Evolutionary conservation across 2,113 vertebrate species (phyloP).

Genomic region (Percina caprodes): DNA sequence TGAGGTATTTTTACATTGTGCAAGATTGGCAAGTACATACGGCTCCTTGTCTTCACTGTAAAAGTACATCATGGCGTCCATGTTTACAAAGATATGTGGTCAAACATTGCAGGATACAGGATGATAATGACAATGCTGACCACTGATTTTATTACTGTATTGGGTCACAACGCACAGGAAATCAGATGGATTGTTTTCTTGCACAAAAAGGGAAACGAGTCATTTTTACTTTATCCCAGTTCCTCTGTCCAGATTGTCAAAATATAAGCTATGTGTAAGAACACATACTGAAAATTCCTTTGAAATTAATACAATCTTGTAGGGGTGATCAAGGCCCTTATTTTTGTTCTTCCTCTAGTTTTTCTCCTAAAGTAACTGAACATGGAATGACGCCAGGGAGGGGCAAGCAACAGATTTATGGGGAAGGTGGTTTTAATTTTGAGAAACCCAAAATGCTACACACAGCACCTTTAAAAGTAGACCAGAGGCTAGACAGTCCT

Average conservation of each 20-base stretch:
- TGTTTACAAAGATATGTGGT: neutral
- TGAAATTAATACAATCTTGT: neutral
- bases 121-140: too few species aligned
- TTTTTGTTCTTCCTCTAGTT: neutral
- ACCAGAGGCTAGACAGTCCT: neutral
- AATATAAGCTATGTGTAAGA: neutral
- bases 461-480: slow-evolving; percentile 17
- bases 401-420: neutral
- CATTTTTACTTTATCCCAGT: neutral
- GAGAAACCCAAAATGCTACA: neutral
- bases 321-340: neutral
- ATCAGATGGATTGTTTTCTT: neutral
- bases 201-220: neutral
- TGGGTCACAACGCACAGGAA: neutral
- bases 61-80: neutral
- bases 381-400: neutral
- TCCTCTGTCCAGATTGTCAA: slow-evolving; percentile 1
- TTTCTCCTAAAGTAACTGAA: neutral
- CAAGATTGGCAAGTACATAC: neutral
- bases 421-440: slow-evolving; percentile 34
- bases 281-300: neutral
- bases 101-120: neutral
- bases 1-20: neutral
- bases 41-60: neutral
- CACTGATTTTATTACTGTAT: neutral